phyloP scores from a whole-genome alignment of 2,888 invertebrate genomes.

The Cacoxenus indagator region DNA sequence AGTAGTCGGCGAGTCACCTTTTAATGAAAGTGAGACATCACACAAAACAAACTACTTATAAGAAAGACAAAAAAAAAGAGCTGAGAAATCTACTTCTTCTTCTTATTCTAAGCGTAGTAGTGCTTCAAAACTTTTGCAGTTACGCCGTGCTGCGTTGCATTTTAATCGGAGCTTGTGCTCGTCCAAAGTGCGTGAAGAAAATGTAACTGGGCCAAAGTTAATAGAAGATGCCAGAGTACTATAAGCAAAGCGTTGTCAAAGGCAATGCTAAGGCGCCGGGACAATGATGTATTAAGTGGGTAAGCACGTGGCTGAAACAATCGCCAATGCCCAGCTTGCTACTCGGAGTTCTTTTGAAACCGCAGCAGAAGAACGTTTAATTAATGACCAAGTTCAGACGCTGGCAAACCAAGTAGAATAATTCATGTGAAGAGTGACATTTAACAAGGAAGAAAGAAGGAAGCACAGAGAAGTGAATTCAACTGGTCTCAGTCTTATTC shows the following conservation, averaged over 20 bases:
- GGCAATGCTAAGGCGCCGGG: background rate
- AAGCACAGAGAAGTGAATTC: background rate
- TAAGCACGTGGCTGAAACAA: background rate
- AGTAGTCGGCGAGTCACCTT: background rate
- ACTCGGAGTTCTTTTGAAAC: too few species aligned
- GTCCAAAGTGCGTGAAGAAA: background rate
- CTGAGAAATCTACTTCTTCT: too few species aligned
- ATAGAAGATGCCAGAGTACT: too few species aligned
- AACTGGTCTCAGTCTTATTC: background rate
- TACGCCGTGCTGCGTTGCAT: background rate
- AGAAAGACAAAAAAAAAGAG: too few species aligned
- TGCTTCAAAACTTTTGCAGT: background rate
- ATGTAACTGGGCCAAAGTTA: too few species aligned
- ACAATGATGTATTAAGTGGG: background rate
- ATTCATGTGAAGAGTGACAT: background rate
- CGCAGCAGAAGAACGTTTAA: background rate
- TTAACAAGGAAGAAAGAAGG: background rate
- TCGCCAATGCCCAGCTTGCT: too few species aligned
- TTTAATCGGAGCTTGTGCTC: background rate
- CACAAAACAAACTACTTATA: background rate
- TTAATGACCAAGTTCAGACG: constrained; percentile 8
- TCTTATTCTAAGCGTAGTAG: background rate
- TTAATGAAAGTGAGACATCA: constrained; percentile 1
- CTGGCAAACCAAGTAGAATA: background rate
- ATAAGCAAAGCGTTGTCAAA: background rate